phyloP scores from a whole-genome alignment of 2,113 vertebrate genomes.

The Dromiciops gliroides region DNA sequence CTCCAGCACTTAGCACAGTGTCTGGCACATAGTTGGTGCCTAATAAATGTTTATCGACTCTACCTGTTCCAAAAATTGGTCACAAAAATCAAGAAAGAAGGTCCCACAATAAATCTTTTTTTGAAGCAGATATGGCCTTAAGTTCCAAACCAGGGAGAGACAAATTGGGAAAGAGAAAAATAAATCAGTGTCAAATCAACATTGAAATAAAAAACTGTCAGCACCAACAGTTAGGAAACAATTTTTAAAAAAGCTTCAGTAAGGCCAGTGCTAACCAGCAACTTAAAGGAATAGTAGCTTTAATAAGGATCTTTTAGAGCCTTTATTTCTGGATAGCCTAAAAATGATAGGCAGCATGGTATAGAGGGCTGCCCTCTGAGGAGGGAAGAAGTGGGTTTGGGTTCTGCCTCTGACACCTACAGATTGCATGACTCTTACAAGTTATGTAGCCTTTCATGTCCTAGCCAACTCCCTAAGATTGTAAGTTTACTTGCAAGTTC shows the following conservation, averaged over 20 bases:
- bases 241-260: background rate
- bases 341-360: background rate
- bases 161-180: background rate
- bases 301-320: background rate
- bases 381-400: background rate
- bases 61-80: background rate
- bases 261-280: background rate
- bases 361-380: background rate
- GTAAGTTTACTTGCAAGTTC: background rate
- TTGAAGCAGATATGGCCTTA: background rate
- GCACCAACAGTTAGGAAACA: background rate
- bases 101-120: too few relatives aligned
- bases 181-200: background rate
- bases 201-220: background rate
- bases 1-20: background rate
- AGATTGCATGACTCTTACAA: background rate
- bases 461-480: background rate
- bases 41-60: background rate
- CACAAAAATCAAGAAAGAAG: background rate
- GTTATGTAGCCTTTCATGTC: too few relatives aligned
- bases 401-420: background rate
- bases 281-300: background rate
- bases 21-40: background rate
- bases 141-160: background rate
- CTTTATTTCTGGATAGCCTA: background rate